Conservation (phyloP, 1,140 invertebrate species). For the Sycophila sp. region DNA sequence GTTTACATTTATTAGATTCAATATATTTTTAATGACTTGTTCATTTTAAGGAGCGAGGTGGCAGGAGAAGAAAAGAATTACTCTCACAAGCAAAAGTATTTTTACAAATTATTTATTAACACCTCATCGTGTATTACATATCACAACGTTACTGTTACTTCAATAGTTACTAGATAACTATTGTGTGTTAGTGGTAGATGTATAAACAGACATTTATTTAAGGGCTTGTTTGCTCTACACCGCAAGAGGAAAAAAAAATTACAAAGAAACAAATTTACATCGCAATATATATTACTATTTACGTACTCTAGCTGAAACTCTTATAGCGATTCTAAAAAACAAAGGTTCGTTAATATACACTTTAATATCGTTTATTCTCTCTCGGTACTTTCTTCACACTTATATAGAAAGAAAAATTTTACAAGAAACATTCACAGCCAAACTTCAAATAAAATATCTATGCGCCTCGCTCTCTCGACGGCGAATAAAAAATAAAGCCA, state of each 20-base stretch:
- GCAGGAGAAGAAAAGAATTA: background rate
- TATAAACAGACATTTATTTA: constrained; percentile 11
- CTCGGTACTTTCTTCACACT: background rate
- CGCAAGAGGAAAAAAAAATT: background rate
- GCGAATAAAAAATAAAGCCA: constrained; percentile 38
- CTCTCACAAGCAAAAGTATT: constrained; percentile 31
- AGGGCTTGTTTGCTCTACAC: background rate
- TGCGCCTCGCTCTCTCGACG: constrained; percentile 9
- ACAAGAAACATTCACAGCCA: constrained; percentile 47
- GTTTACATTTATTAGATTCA: background rate
- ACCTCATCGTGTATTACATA: constrained; percentile 56
- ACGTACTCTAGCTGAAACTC: background rate
- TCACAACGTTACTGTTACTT: constrained; percentile 27
- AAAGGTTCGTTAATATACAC: background rate
- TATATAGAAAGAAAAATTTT: constrained; percentile 16
- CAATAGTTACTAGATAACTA: constrained; percentile 27
- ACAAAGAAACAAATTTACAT: constrained; percentile 39
- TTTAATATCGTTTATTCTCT: constrained; percentile 45
- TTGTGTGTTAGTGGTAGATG: constrained; percentile 15
- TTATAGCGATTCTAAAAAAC: background rate
- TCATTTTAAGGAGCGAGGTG: background rate
- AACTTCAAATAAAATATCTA: constrained; percentile 47
- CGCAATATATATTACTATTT: constrained; percentile 46
- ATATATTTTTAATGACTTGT: background rate
- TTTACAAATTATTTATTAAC: constrained; percentile 63